Conservation (phyloP, 2,797 vertebrate species). For the Taeniopygia guttata region DNA sequence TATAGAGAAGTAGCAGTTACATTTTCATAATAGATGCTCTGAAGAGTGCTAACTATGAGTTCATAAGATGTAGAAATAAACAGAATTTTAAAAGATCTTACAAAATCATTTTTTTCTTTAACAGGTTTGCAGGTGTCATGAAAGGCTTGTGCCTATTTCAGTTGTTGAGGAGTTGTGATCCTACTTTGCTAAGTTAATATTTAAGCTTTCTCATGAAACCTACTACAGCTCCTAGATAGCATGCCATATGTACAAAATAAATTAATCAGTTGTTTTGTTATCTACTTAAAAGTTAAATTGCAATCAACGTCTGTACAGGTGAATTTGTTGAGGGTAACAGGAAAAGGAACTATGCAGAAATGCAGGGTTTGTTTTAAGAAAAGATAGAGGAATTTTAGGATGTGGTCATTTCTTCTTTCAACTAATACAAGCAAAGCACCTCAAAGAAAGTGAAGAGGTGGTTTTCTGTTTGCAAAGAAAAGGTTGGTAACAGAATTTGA, state of each 20-base stretch:
- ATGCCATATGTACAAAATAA: background rate
- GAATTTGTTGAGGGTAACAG: background rate
- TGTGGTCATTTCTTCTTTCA: background rate
- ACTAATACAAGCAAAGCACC: background rate
- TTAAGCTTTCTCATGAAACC: constrained; percentile 7
- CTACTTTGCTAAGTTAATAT: constrained; percentile 43
- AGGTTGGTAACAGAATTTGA: background rate
- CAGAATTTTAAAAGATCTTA: background rate
- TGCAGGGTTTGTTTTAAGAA: background rate
- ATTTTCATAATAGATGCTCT: background rate
- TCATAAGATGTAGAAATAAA: background rate
- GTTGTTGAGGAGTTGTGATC: background rate
- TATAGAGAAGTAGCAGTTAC: background rate
- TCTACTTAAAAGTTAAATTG: background rate
- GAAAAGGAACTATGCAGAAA: background rate
- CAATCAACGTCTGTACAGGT: background rate
- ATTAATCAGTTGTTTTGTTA: background rate
- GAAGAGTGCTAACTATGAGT: background rate
- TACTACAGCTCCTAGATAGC: background rate
- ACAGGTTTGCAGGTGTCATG: background rate
- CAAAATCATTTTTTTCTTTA: background rate
- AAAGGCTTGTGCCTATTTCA: background rate
- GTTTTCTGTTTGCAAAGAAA: background rate
- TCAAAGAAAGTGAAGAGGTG: background rate
- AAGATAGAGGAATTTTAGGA: background rate